Evolutionary conservation across 2,797 vertebrate genomes (phyloP), one percentile per base, ranked within the genome.

Genomic region (Crocidura indochinensis): DNA sequence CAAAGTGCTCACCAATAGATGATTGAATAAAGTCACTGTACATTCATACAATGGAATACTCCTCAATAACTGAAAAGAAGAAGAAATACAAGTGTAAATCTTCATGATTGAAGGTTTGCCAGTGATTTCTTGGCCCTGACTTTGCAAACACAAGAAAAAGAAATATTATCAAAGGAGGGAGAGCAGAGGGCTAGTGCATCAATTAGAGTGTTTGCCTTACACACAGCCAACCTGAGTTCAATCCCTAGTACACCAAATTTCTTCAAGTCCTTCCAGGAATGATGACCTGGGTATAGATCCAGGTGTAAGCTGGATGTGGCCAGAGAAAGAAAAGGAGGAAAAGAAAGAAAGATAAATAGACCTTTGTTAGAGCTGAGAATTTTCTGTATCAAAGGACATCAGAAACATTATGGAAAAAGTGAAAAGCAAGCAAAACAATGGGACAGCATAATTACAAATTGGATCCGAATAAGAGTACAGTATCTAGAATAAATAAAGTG

Each of bases 401-500:
- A 15, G 91, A 84, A 26, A 17, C 62, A 4, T 56, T 71, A 72
- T 77, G 17, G 47, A 88, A 38, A 85, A 93, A 71, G 20, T 75
- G 24, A 90, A 86, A 87, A 38, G 26, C 0, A 89, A 51, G 44
- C 5, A 64, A 38, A 5, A 69, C 20, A 95, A 65, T 47, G n/a
- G 69, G 31, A 85, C 31, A 77, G 89, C 88, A 46, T 67, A 80
- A 62, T 89, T 90, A 27, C 7, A 44, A 88, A 73, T 68, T 73
- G 65, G 68, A 3, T 87, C 78, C 31, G 82, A 49, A 14, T 79
- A 64, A 84, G 9, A 8, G 12, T 51, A 38, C 62, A 49, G 9
- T 51, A 91, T 73, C 56, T 17, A 85, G 67, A 82, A 92, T 82
- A 90, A 44, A 51, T 72, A 85, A 91, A 88, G 67, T 62, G 56